A percentile compares a stretch with the other conserved stretches of the same genome.
Evolutionary conservation across 2,888 invertebrate species (phyloP).

Genomic region (Eupeodes latifasciatus): DNA sequence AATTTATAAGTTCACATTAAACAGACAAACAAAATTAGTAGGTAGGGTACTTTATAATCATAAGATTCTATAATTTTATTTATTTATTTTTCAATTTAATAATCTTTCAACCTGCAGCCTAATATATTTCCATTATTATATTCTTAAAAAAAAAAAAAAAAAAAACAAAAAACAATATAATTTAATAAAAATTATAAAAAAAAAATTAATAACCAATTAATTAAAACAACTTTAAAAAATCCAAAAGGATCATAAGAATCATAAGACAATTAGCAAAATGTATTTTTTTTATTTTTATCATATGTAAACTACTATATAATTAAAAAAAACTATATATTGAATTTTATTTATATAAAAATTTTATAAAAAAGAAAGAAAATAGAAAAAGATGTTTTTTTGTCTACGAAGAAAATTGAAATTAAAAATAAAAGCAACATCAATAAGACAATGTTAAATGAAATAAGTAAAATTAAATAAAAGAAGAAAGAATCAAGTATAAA

Average conservation of each 20-base stretch:
- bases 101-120: slow-evolving; percentile 53
- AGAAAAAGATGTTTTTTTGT: slow-evolving; percentile 70
- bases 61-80: slow-evolving; percentile 3
- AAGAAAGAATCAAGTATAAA: slow-evolving; percentile 51
- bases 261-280: slow-evolving; percentile 69
- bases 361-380: slow-evolving; percentile 47
- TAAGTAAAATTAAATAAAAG: slow-evolving; percentile 48
- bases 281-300: slow-evolving; percentile 55
- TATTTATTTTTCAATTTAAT: slow-evolving; percentile 6
- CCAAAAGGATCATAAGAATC: slow-evolving; percentile 46
- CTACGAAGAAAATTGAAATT: slow-evolving; percentile 75
- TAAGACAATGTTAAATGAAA: slow-evolving; percentile 70
- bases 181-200: neutral
- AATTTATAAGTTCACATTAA: slow-evolving; percentile 19
- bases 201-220: slow-evolving; percentile 12
- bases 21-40: neutral
- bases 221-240: neutral
- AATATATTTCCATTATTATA: neutral
- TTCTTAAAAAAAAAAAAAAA: neutral
- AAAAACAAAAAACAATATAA: slow-evolving; percentile 29
- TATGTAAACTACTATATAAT: slow-evolving; percentile 20
- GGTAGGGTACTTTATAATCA: neutral
- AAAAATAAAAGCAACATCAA: slow-evolving; percentile 67
- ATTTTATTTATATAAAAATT: slow-evolving; percentile 11
- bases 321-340: slow-evolving; percentile 37